A percentile compares a stretch with the other conserved stretches of the same genome.
phyloP scores from a whole-genome alignment of 1,140 invertebrate genomes.

The Drosophila pseudoobscura region DNA sequence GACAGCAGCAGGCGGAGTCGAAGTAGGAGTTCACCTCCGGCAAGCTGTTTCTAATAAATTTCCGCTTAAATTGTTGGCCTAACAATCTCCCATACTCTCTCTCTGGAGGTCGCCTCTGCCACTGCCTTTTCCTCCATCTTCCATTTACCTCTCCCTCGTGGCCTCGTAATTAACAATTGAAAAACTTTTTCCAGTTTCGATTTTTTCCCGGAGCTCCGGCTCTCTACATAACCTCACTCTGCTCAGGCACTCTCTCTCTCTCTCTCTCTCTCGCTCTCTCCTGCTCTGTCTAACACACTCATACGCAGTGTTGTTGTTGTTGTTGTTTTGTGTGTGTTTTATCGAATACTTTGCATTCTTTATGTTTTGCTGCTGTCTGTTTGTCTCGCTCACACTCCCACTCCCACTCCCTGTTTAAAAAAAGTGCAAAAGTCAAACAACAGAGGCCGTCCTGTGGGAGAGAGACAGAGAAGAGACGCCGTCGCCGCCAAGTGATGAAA shows the following conservation, averaged over 20 bases:
- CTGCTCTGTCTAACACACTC: too few relatives aligned
- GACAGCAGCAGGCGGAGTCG: constrained; percentile 11
- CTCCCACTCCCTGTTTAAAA: not conserved
- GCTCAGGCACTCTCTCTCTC: too few relatives aligned
- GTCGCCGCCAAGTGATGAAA: constrained; percentile 70
- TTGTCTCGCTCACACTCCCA: constrained; percentile 12
- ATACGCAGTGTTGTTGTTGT: constrained; percentile 15
- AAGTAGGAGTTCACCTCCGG: constrained; percentile 40
- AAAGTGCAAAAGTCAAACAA: constrained; percentile 80
- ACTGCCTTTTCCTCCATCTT: not conserved
- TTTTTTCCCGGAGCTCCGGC: constrained; percentile 6
- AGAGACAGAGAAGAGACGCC: constrained; percentile 42
- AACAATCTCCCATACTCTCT: constrained; percentile 43
- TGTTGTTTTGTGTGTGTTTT: constrained; percentile 21
- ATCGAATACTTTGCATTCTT: constrained; percentile 65
- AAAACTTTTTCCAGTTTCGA: constrained; percentile 51
- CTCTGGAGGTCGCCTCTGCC: not conserved
- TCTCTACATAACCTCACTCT: too few relatives aligned
- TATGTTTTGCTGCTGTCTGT: constrained; percentile 21
- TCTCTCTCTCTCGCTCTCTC: too few relatives aligned
- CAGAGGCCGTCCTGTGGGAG: constrained; percentile 22
- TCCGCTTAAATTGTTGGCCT: constrained; percentile 76
- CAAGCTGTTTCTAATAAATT: constrained; percentile 78
- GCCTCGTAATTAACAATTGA: constrained; percentile 73
- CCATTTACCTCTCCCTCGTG: constrained; percentile 8